Percentiles rank a stretch among this genome's conserved stretches.
Conservation (phyloP, 2,888 invertebrate genomes). For the Buathra laborator region DNA sequence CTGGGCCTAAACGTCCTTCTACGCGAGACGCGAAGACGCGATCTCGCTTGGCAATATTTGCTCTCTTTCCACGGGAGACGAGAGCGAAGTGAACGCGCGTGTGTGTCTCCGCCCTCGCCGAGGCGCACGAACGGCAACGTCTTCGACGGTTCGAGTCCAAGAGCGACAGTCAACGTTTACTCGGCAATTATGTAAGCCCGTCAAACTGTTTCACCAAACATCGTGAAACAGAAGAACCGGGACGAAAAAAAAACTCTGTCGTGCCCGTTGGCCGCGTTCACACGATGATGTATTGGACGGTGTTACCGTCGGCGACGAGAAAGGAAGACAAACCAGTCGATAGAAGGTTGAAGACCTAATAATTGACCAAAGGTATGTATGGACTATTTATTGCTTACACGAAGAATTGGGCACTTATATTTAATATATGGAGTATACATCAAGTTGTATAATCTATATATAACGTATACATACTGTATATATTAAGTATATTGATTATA, state of each 20-base stretch:
- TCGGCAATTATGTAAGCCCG: slow-evolving; percentile 83
- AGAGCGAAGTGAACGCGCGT: slow-evolving; percentile 62
- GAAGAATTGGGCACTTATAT: no score
- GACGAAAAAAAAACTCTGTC: slow-evolving; percentile 44
- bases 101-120: slow-evolving; percentile 13
- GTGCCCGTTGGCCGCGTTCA: slow-evolving; percentile 76
- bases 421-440: no score
- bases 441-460: no score
- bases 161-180: slow-evolving; percentile 83
- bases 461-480: no score
- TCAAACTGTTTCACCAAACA: slow-evolving; percentile 85
- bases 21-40: slow-evolving; percentile 36
- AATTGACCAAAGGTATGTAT: slow-evolving; percentile 3
- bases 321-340: slow-evolving; percentile 25
- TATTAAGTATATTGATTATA: no score
- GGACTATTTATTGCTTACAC: no score
- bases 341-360: slow-evolving; percentile 10
- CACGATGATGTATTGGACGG: slow-evolving; percentile 73
- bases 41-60: slow-evolving; percentile 73
- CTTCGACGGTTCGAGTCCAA: slow-evolving; percentile 59
- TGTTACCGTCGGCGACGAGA: slow-evolving; percentile 46
- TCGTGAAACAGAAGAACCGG: slow-evolving; percentile 68
- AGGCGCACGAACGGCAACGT: slow-evolving; percentile 19
- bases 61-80: slow-evolving; percentile 73
- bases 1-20: slow-evolving; percentile 62